Evolutionary conservation across 2,113 vertebrate genomes (phyloP).

Genomic region (Columbina picui): DNA sequence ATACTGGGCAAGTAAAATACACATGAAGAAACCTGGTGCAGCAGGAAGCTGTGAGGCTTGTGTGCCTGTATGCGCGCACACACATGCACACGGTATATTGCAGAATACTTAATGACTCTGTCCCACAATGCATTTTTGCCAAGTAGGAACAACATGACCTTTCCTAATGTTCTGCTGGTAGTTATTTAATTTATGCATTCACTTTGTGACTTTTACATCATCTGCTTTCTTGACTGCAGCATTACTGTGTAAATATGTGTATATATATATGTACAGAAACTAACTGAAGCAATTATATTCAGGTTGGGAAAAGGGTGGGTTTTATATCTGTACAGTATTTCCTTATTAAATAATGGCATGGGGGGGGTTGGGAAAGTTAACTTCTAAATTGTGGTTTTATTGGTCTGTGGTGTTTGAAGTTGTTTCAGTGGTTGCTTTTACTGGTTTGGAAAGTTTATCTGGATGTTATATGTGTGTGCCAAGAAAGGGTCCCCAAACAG

Average conservation of each 20-base stretch:
- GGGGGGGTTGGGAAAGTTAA: constrained; percentile 66
- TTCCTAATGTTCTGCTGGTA: constrained; percentile 62
- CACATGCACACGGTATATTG: not conserved
- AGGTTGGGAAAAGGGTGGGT: constrained; percentile 72
- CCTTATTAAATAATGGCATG: constrained; percentile 75
- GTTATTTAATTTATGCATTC: constrained; percentile 66
- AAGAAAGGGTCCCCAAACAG: constrained; percentile 70
- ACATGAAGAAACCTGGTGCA: not conserved
- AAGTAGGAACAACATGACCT: constrained; percentile 54
- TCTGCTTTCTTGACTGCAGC: constrained; percentile 73
- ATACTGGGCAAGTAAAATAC: not conserved
- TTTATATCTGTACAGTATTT: constrained; percentile 77
- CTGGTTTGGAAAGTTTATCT: constrained; percentile 76
- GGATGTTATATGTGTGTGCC: constrained; percentile 74
- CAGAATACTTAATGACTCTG: constrained; percentile 8
- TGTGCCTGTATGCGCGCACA: not conserved
- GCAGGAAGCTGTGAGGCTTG: constrained; percentile 27
- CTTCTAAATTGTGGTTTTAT: constrained; percentile 75
- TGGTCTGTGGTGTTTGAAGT: constrained; percentile 77
- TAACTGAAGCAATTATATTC: constrained; percentile 72
- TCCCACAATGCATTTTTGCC: constrained; percentile 54
- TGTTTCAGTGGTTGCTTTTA: constrained; percentile 78
- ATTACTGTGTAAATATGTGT: constrained; percentile 62
- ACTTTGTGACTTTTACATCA: constrained; percentile 68
- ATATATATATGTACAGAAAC: constrained; percentile 73